Base-by-base conservation (phyloP, 2,113 vertebrate genomes). In the Eulacestoma nigropectus region DNA sequence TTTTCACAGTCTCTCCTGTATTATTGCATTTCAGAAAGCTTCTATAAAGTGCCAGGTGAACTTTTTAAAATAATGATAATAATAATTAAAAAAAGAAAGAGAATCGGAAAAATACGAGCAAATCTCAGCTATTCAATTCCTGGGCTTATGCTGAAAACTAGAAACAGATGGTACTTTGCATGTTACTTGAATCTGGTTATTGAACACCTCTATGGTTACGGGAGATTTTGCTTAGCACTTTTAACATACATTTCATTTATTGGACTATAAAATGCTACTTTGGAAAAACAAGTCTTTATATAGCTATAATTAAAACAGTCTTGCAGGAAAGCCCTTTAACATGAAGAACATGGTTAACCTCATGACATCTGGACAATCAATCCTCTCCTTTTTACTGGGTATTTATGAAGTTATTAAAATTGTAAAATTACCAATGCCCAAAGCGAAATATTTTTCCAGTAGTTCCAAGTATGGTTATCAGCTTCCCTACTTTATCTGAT, bases 191-290 rank as follows among this genome's bases (percentile, higher is more conserved):
- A 96, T 96, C 95, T 97, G 94, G 97, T 98, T 98, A 98, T 97
- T 98, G 98, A 98, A 98, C 98, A 98, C 98, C 97, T 98, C 97
- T 97, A 97, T 93, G 91, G 96, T 97, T 98, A 97, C 27, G 4
- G 96, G 93, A 97, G 96, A 97, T 96, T 98, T 96, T 98, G 95
- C 97, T 97, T 97, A 97, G 97, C 96, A 96, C 97, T 97, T 97
- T 97, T 95, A 70, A 96, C 96, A 97, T 97, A 96, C 95, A 98
- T 97, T 98, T 98, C 96, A 97, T 97, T 98, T 98, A 97, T 89
- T 95, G 93, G 96, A 95, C 98, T 97, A 97, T 98, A 98, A 98
- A 98, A 98, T 89, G 95, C 97, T 98, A 95, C 97, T 97, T 98
- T 97, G 94, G 96, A 97, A 98, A 98, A 97, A 97, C 95, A 98